phyloP scores from a whole-genome alignment of 2,113 vertebrate genomes.

The Hymenochirus boettgeri region DNA sequence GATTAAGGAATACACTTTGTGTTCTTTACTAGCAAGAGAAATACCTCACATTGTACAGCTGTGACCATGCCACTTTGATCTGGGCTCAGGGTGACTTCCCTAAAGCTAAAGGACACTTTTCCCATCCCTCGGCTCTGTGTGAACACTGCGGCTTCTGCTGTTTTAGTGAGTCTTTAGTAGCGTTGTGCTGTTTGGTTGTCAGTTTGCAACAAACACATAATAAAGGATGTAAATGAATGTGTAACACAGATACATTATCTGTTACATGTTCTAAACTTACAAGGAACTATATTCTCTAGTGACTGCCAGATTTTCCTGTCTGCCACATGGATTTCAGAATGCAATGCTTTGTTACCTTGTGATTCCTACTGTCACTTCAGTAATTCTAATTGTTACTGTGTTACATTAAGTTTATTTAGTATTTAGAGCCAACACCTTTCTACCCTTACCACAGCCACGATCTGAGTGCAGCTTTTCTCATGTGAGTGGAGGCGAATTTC shows the following conservation, averaged over 20 bases:
- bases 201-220: slow-evolving; percentile 9
- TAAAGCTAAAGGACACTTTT: slow-evolving; percentile 29
- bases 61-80: slow-evolving; percentile 26
- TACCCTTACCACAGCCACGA: too few species aligned
- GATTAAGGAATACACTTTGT: slow-evolving; percentile 1
- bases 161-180: slow-evolving; percentile 17
- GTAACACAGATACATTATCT: background rate
- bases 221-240: background rate
- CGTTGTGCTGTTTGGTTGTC: slow-evolving; percentile 9
- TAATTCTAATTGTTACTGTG: too few species aligned
- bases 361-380: too few species aligned
- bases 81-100: slow-evolving; percentile 25
- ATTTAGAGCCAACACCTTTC: too few species aligned
- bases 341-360: too few species aligned
- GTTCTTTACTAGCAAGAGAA: slow-evolving; percentile 6
- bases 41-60: slow-evolving; percentile 15
- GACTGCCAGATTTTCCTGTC: background rate
- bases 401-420: too few species aligned
- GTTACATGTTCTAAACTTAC: background rate
- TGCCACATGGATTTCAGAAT: too few species aligned
- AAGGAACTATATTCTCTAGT: background rate
- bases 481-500: too few species aligned
- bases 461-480: too few species aligned
- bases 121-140: slow-evolving; percentile 23
- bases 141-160: slow-evolving; percentile 35